Conservation (phyloP, 2,888 invertebrate genomes). For the Eristalinus sepulchralis region DNA sequence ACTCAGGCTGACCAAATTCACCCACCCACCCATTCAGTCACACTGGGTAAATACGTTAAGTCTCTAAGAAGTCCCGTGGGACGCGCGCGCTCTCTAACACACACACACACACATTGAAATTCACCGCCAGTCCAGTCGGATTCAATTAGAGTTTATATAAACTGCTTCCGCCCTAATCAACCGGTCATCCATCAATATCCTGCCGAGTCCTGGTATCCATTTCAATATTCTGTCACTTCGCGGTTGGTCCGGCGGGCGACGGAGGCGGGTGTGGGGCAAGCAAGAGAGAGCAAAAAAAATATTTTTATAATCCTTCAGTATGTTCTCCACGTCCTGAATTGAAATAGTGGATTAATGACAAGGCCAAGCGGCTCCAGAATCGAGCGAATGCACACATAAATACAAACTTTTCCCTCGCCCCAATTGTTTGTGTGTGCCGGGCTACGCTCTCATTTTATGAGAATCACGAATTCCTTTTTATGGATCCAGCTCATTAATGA, state of each 20-base stretch:
- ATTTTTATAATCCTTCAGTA: constrained; percentile 11
- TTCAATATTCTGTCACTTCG: constrained; percentile 41
- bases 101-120: constrained; percentile 34
- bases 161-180: constrained; percentile 32
- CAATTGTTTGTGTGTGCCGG: constrained; percentile 6
- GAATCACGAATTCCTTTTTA: constrained; percentile 63
- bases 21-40: neutral
- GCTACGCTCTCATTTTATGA: constrained; percentile 43
- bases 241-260: neutral
- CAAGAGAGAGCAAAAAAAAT: neutral
- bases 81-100: too few relatives aligned
- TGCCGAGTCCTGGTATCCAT: constrained; percentile 22
- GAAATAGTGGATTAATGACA: neutral
- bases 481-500: constrained; percentile 56
- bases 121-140: constrained; percentile 38
- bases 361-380: neutral
- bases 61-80: constrained; percentile 21
- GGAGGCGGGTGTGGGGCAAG: neutral
- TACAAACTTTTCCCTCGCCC: constrained; percentile 1
- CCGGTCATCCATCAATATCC: constrained; percentile 32
- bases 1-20: constrained; percentile 5
- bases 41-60: neutral
- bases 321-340: neutral
- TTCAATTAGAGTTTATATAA: constrained; percentile 61
- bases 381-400: neutral